A percentile compares a stretch with the other conserved stretches of the same genome.
These are phyloP conservation scores for Salarias fasciatus DNA, from an alignment of 2,797 vertebrate genomes.

Conservation along the genomic window DNA sequence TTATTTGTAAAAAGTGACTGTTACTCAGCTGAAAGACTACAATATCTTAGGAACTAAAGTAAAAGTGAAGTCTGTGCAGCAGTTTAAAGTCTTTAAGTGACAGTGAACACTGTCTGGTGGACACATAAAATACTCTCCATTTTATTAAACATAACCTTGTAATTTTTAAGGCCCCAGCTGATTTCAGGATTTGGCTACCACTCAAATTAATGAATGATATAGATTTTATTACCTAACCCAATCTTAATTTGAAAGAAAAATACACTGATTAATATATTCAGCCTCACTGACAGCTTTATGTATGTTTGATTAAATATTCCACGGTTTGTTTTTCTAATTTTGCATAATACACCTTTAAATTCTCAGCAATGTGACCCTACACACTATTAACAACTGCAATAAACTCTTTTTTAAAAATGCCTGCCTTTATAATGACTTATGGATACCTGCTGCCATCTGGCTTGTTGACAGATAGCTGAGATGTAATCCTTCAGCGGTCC, in stretches of 20 bases:
- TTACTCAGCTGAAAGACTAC: too few relatives aligned
- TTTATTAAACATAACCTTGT: constrained; percentile 35
- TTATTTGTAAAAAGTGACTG: too few relatives aligned
- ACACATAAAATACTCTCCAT: constrained; percentile 24
- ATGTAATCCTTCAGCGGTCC: constrained; percentile 77
- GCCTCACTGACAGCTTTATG: constrained; percentile 88
- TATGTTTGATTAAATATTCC: constrained; percentile 93
- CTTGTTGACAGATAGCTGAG: constrained; percentile 84
- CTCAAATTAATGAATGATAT: constrained; percentile 81
- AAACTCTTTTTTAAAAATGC: constrained; percentile 80
- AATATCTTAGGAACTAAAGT: too few relatives aligned
- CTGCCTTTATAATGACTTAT: constrained; percentile 86
- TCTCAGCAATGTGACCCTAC: constrained; percentile 75
- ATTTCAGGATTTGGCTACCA: constrained; percentile 74
- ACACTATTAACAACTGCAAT: constrained; percentile 85
- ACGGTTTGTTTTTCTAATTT: constrained; percentile 92
- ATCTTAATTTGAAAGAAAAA: constrained; percentile 87
- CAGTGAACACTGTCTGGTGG: constrained; percentile 17
- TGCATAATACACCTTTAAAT: constrained; percentile 94
- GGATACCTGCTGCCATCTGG: constrained; percentile 78
- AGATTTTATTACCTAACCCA: constrained; percentile 92
- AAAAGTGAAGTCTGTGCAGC: constrained; percentile 1
- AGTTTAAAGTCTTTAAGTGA: not conserved
- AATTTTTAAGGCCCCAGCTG: constrained; percentile 38
- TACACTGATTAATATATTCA: constrained; percentile 90